Evolutionary conservation across 2,797 vertebrate genomes (phyloP).

Genomic region (Alca torda): DNA sequence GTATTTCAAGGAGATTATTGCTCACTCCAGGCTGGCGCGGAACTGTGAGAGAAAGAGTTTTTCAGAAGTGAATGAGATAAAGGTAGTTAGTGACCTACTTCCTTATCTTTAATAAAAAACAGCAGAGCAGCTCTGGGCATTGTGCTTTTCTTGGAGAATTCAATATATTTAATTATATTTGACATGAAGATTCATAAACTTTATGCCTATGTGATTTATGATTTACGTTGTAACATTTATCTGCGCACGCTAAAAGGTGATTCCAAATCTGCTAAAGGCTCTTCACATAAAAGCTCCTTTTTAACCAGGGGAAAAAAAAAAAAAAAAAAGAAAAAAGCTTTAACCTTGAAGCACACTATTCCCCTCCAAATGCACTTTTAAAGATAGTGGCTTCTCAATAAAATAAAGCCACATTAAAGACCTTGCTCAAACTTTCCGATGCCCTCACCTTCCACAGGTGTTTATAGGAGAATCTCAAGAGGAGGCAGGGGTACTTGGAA

Average conservation of each 20-base stretch:
- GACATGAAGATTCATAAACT: background rate
- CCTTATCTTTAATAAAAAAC: background rate
- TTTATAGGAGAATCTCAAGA: background rate
- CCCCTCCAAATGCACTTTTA: background rate
- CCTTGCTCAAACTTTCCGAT: background rate
- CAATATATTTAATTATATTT: conserved; percentile 5
- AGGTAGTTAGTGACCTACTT: background rate
- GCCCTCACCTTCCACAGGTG: background rate
- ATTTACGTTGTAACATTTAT: background rate
- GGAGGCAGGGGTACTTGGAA: background rate
- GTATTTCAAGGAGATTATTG: conserved; percentile 84
- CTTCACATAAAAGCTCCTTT: background rate
- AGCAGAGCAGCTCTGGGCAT: background rate
- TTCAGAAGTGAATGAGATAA: background rate
- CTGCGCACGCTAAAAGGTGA: background rate
- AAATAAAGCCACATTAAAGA: background rate
- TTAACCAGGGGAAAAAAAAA: background rate
- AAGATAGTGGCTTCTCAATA: background rate
- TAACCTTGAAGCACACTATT: background rate
- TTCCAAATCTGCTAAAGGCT: background rate
- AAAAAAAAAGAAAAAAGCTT: background rate
- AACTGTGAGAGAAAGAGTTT: conserved; percentile 77
- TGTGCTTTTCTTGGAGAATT: background rate
- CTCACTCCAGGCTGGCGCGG: conserved; percentile 87
- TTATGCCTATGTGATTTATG: background rate